These are phyloP conservation scores for Phyllostomus hastatus DNA, from an alignment of 2,113 vertebrate genomes.

Conservation along the genomic window DNA sequence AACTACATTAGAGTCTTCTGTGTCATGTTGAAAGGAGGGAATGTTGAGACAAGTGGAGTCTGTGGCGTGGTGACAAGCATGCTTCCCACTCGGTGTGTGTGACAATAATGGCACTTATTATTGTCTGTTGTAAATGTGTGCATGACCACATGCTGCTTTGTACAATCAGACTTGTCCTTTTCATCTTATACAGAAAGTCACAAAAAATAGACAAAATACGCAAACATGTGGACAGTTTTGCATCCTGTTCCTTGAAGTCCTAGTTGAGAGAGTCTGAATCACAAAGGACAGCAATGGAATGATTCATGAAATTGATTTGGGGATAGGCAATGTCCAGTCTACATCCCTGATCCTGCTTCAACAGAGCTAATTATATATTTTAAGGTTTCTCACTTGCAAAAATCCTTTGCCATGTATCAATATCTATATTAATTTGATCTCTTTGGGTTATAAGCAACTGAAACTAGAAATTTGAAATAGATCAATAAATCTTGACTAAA, in stretches of 20 bases:
- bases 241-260: not conserved
- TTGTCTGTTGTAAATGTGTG: not conserved
- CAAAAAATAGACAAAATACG: not conserved
- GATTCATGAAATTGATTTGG: not conserved
- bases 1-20: not conserved
- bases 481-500: not conserved
- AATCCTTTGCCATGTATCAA: not conserved
- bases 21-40: not conserved
- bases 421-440: not conserved
- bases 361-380: not conserved
- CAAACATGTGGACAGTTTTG: not conserved
- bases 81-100: accelerated
- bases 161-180: not conserved
- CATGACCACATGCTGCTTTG: not conserved
- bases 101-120: accelerated
- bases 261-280: not conserved
- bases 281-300: not conserved
- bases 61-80: not conserved
- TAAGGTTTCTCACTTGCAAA: not conserved
- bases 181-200: not conserved
- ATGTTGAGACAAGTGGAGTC: accelerated
- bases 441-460: not conserved
- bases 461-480: not conserved
- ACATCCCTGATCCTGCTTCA: not conserved
- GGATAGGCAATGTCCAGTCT: accelerated